A percentile compares a stretch with the other conserved stretches of the same genome.
These are phyloP conservation scores for Tragelaphus buxtoni DNA, from an alignment of 2,113 vertebrate species.

Conservation along the genomic window DNA sequence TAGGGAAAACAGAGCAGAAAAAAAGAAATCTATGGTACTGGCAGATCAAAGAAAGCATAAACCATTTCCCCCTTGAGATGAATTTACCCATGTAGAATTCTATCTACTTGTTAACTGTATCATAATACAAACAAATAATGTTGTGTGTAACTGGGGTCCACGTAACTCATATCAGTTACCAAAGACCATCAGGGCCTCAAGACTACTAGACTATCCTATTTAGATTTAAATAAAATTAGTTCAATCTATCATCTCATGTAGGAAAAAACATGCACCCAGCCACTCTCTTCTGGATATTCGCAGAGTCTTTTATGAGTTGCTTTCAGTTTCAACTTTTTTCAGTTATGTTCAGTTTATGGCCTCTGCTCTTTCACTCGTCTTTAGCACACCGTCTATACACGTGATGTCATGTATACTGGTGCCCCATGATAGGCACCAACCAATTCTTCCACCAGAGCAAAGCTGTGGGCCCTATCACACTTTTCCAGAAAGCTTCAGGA, in stretches of 20 bases:
- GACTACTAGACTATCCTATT: not conserved
- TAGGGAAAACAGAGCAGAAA: not conserved
- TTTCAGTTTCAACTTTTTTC: not conserved
- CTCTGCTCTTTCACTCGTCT: not conserved
- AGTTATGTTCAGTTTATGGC: not conserved
- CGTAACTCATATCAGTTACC: not conserved
- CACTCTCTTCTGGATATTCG: not conserved
- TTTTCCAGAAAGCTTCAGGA: not conserved
- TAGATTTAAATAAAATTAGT: slow-evolving; percentile 1
- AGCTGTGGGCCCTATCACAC: not conserved
- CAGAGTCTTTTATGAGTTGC: not conserved
- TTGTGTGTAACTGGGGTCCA: not conserved
- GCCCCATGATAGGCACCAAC: not conserved
- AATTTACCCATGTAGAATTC: slow-evolving; percentile 14
- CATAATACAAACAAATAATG: not conserved
- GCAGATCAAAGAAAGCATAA: not conserved
- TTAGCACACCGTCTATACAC: not conserved
- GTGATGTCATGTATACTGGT: not conserved
- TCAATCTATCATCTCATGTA: not conserved
- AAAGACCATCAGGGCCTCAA: not conserved
- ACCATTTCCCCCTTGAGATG: not conserved
- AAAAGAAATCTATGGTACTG: not conserved
- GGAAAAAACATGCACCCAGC: not conserved
- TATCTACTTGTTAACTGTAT: not conserved
- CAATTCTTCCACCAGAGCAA: not conserved